Evolutionary conservation across 2,113 vertebrate genomes (phyloP), one percentile per base, ranked within the genome.

Genomic region (Machaerirhynchus nigripectus): DNA sequence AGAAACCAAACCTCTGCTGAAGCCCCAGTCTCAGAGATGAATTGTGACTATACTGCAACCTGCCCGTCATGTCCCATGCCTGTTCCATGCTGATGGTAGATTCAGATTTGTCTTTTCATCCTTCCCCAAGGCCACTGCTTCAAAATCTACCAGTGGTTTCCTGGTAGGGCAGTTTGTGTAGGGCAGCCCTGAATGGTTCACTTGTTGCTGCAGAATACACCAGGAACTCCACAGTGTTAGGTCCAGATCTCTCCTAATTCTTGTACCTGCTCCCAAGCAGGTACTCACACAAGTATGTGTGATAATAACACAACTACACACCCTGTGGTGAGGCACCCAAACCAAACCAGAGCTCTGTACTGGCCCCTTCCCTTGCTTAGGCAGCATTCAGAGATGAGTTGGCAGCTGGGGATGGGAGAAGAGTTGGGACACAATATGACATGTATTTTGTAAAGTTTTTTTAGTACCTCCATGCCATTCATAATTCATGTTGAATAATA

Each of bases 401-500:
- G 71, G 71, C 77, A 83, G 46, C 65, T 87, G 61, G 40, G 53
- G 56, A 77, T 40, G 24, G 46, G 35, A 67, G 53, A 94, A 67
- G 47, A 90, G 23, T 22, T 59, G 42, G 59, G 71, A 52, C 0
- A 6, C 13, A 12, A 61, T 55, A 42, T 53, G 28, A 76, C 30
- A 77, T 15, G 8, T 57, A 53, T 49, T 87, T 69, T 39, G 35
- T 73, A 79, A 90, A 93, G 52, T 61, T 87, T 73, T 50, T 84
- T 63, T 50, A 35, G 33, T 70, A 28, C 26, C 70, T 94, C 78
- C 27, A n/a, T 74, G 59, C 52, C 49, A 85, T 88, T 96, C 55
- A 95, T 85, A 92, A 71, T 80, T 93, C 55, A 88, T 70, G 35
- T 52, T 90, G 79, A 80, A 83, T 93, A 83, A 92, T 81, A 70